Evolutionary conservation across 2,888 invertebrate genomes (phyloP), one percentile per base, ranked within the genome.

Genomic region (Hetaerina titia): DNA sequence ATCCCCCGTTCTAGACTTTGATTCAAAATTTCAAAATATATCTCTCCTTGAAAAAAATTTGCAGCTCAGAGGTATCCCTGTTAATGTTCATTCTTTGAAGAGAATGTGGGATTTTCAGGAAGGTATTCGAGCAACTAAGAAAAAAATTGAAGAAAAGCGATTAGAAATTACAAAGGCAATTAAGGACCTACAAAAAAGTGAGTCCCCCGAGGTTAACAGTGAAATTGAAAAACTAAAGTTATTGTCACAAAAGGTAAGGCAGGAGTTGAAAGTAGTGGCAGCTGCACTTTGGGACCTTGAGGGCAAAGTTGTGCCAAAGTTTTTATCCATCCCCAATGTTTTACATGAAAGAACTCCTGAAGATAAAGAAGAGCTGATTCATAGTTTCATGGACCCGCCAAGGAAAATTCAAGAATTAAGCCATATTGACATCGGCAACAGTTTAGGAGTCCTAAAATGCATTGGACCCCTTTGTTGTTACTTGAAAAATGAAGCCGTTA

Each of bases 221-320:
- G 96, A 97, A 95, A 96, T 97, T 1, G 97, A 97, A 63, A 97
- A 97, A 95, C 96, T 98, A 4, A 97, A 97, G 96, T 96, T 97
- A 22, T 97, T 98, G 96, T 97, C 97, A 0, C 97, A 97, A 96
- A 96, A 97, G 7, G 94, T 98, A 0, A 97, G 97, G 96, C 97
- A 97, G 89, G 98, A 98, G 95, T 96, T 98, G n/a, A 98, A 97
- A 96, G 96, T 97, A 63, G 96, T 98, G 1, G 98, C 97, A 96
- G 97, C 97, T 19, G 97, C 97, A 89, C 96, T 98, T n/a, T 98
- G 98, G 97, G 97, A 97, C n/a, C 97, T 98, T 11, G 98, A 98
- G 96, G 98, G 98, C 96, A 97, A 97, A 94, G 97, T 98, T 15
- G 97, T 98, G 90, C 96, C 98, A 63, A 97, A 97, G 96, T 97